phyloP scores from a whole-genome alignment of 2,113 vertebrate species.

The rabbit (Oryctolagus cuniculus) region DNA sequence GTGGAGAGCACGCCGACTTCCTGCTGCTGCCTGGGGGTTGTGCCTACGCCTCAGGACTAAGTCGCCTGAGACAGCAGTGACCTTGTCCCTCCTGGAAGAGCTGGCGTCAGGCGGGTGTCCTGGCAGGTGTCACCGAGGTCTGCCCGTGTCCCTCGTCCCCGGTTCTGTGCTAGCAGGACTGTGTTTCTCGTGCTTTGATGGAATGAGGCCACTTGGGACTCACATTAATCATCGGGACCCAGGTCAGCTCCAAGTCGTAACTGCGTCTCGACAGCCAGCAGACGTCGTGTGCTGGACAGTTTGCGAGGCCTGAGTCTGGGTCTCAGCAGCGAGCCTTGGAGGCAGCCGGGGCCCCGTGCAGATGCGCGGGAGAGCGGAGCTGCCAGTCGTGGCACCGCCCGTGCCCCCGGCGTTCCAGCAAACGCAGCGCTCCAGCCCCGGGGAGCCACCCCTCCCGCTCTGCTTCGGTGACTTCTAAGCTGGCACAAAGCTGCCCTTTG shows the following conservation, averaged over 20 bases:
- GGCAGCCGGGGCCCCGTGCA: neutral
- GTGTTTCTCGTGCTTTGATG: fast-evolving
- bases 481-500: neutral
- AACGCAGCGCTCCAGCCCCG: too few species aligned
- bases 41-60: too few species aligned
- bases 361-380: fast-evolving
- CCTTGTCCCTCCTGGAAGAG: neutral
- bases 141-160: neutral
- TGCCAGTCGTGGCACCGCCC: fast-evolving
- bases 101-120: neutral
- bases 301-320: fast-evolving
- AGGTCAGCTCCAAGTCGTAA: too few species aligned
- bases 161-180: fast-evolving
- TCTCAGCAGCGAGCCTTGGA: neutral
- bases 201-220: too few species aligned
- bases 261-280: neutral
- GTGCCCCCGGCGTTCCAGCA: fast-evolving
- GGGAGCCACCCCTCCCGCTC: fast-evolving
- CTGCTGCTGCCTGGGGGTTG: too few species aligned
- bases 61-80: neutral
- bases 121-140: neutral
- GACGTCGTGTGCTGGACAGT: neutral
- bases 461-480: fast-evolving
- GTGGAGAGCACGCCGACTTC: too few species aligned
- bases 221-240: too few species aligned